Evolutionary conservation across 2,888 invertebrate genomes (phyloP), one percentile per base, ranked within the genome.

Genomic region (Lissocephala sabroskyi): DNA sequence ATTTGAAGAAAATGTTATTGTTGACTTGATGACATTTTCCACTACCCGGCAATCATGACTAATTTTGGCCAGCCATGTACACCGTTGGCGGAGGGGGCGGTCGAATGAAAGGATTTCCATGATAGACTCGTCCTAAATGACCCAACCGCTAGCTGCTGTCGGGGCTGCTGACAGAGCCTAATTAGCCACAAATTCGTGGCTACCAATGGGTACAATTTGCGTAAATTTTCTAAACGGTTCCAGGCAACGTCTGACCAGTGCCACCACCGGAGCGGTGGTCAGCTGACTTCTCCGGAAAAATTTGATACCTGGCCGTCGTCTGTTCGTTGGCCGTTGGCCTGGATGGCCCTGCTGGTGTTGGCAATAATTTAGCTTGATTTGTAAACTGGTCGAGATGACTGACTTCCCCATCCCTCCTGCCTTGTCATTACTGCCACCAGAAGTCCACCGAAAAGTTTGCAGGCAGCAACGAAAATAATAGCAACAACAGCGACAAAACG

Each of bases 321-420:
- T 2, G n/a, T 6, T 3, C 10, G 10, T 10, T n/a, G 2, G n/a
- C 4, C 11, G 29, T 9, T 29, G 10, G 2, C 4, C 10, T 29
- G 10, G 6, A 10, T 29, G 29, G 2, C 29, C 13, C 5, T 7
- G 41, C 41, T 17, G 45, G 32, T 47, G 41, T 57, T 58, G 50
- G 40, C 57, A 52, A 56, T 77, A 74, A 74, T 68, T 58, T 70
- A 56, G 52, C 56, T 62, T 62, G 65, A 76, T 65, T 64, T 59
- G 51, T 50, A 54, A 56, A 52, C 50, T 52, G 56, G 53, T 45
- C 51, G 47, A 53, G 45, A 16, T 13, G 16, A 9, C 16, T 59
- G 62, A 56, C 56, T 16, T 7, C 55, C 16, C 14, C 17, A 35
- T 35, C 10, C 35, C 35, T 6, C 13, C 33, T 35, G 35, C 35